Base-by-base conservation (phyloP, 2,797 vertebrate genomes). In the Sebastolobus alascanus region DNA sequence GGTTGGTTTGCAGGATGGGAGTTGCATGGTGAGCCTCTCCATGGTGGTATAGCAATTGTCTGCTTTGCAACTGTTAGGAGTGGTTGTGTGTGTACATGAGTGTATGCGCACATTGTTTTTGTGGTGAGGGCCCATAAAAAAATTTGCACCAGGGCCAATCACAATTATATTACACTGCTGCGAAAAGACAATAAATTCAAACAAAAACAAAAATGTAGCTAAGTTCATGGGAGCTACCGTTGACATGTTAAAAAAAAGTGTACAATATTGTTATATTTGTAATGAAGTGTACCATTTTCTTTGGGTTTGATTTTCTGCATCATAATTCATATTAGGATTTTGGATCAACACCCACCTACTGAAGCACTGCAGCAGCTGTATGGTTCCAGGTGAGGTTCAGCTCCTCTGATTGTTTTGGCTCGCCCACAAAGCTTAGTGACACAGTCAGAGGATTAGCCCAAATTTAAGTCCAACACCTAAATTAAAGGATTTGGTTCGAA, bases 331-430 rank as follows among this genome's bases (percentile, higher is more conserved):
- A 5, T 55, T 8, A 63, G 29, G 12, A 31, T 20, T 59, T 50
- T 65, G 27, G 9, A 54, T 72, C 18, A 52, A 29, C 38, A 52
- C 14, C 29, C 35, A 35, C 25, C 37, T 6, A 35, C 3, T 33
- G 22, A 54, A 52, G 37, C 12, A 8, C 52, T 54, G 43, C 27
- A 74, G 33, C 52, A 79, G 58, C 68, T 73, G 52, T 8, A 50
- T 66, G 9, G 9, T 37, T 74, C 12, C 4, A 20, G 11, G 33
- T 64, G 43, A 76, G 12, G 54, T 70, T 83, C 56, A 58, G 20
- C 31, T 64, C 67, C 31, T 77, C n/a, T 69, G 63, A 65, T 72
- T 72, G 64, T 69, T 81, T 70, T 72, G 75, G 68, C 72, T 66
- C 11, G 3, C 11, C 56, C 12, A 67, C 37, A 76, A 58, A 68